Base-by-base conservation (phyloP, 2,888 invertebrate genomes). In the Zaprionus obscuricornis region DNA sequence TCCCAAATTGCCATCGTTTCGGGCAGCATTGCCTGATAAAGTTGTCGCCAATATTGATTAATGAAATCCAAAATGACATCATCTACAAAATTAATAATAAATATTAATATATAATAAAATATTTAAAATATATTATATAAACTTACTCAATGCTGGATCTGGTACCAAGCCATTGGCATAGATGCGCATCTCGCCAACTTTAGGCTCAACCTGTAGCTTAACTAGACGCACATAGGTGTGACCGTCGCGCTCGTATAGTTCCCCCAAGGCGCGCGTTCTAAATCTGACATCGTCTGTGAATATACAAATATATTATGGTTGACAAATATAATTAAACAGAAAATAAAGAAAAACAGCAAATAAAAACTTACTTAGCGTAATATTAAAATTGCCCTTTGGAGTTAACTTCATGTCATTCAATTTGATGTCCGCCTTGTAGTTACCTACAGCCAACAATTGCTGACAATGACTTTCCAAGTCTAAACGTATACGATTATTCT, bases 61-160 rank as follows among this genome's bases (percentile, higher is more conserved):
- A 91, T 89, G 64, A 92, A 92, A 33, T 89, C 87, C 68, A 90
- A 43, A 4, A 88, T 60, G 20, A 89, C 77, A 22, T 86, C 75
- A 64, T 89, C 89, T 89, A 10, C 1, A 1, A n/a, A 17, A 40
- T 10, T 6, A 10, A n/a, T n/a, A 16, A 10, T 4, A 37, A 49
- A 13, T 31, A 42, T 3, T 6, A 20, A 3, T 1, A 11, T 10
- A 14, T n/a, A 4, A 3, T 42, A 13, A 31, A 31, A 20, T 18
- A 37, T 31, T 20, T 4, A 18, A 29, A 14, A 14, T 34, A 2
- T 8, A 6, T 5, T 3, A 1, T 3, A 6, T 26, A 20, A 4
- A 92, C 94, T 92, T 89, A 95, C 95, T 94, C 51, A 94, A 88
- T 29, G 92, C 92, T 1, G 93, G 93, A 74, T 94, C 92, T 50